Evolutionary conservation across 2,797 vertebrate species (phyloP).

Genomic region (Tinamus major): DNA sequence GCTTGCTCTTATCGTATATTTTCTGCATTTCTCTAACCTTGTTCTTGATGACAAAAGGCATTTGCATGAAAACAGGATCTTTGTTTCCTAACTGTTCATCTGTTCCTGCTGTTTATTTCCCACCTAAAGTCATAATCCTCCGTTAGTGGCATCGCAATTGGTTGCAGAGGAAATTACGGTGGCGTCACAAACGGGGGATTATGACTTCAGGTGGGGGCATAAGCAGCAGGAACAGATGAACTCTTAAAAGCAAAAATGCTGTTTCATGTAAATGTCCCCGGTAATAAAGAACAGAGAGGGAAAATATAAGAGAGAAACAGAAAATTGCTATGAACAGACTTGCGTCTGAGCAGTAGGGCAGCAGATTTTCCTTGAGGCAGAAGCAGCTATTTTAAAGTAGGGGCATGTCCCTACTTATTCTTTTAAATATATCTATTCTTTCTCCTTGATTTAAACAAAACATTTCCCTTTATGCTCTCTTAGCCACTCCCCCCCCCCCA

Average conservation of each 20-base stretch:
- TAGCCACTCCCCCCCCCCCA: too few relatives aligned
- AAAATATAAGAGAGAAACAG: constrained; percentile 45
- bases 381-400: constrained; percentile 53
- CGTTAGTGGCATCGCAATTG: constrained; percentile 16
- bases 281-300: constrained; percentile 34
- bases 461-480: too few relatives aligned
- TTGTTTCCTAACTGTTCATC: constrained; percentile 72
- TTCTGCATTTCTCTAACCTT: constrained; percentile 58
- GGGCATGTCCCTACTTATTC: not conserved
- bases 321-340: constrained; percentile 41
- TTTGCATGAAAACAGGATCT: constrained; percentile 73
- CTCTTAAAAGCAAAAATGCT: constrained; percentile 42
- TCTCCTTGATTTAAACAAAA: not conserved
- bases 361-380: constrained; percentile 64
- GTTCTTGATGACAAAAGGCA: constrained; percentile 76
- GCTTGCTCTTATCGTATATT: constrained; percentile 37
- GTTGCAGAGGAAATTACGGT: constrained; percentile 64
- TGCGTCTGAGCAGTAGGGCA: constrained; percentile 44
- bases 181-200: constrained; percentile 40
- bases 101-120: constrained; percentile 65
- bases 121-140: constrained; percentile 51
- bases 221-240: constrained; percentile 65
- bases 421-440: not conserved
- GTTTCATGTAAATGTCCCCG: constrained; percentile 60
- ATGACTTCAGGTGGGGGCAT: constrained; percentile 65